A percentile compares a stretch with the other conserved stretches of the same genome.
Conservation (phyloP, 2,797 vertebrate genomes). For the Manis javanica region DNA sequence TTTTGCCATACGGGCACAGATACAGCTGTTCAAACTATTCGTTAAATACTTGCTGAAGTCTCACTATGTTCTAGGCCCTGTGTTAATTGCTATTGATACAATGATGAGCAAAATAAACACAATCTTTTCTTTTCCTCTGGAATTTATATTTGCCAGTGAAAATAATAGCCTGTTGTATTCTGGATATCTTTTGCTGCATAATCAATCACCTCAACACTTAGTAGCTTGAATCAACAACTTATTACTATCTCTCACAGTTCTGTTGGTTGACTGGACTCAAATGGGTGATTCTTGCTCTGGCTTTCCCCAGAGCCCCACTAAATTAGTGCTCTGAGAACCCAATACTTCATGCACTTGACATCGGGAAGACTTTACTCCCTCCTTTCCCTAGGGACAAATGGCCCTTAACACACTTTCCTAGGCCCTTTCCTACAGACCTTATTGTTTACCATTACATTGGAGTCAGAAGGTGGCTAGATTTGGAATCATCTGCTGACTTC, state of each 20-base stretch:
- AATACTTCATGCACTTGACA: background rate
- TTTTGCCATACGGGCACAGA: background rate
- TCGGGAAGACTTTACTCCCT: background rate
- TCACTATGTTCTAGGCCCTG: background rate
- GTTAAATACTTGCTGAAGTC: background rate
- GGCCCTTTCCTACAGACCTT: background rate
- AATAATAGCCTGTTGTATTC: background rate
- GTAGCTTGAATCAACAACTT: background rate
- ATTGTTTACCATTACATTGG: background rate
- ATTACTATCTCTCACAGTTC: background rate
- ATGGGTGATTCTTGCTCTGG: background rate
- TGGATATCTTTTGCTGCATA: background rate
- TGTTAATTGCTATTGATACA: background rate
- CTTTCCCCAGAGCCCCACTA: background rate
- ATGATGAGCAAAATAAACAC: background rate
- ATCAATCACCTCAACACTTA: background rate
- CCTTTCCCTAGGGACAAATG: background rate
- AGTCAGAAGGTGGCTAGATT: background rate
- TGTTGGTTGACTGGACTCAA: background rate
- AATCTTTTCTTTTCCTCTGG: conserved; percentile 24
- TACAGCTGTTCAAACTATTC: background rate
- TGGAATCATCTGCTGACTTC: background rate
- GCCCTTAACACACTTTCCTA: background rate
- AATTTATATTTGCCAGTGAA: background rate
- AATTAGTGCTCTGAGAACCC: background rate